These are phyloP conservation scores for Cryptotis parvus DNA, from an alignment of 2,113 vertebrate genomes.

Conservation along the genomic window DNA sequence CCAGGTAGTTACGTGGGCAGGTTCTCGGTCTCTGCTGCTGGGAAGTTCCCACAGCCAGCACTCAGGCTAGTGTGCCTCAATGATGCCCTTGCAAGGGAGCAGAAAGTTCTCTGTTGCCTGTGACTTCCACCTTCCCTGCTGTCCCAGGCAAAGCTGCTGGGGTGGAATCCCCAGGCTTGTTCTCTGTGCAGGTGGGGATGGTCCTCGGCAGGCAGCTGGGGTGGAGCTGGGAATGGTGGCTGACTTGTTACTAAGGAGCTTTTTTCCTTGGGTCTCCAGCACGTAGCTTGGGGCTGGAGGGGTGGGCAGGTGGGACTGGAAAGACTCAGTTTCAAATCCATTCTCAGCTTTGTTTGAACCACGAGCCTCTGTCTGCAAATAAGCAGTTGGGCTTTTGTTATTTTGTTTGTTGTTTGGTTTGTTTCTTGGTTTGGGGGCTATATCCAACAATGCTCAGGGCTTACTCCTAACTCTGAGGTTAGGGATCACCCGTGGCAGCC, in stretches of 20 bases:
- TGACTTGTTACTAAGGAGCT: background rate
- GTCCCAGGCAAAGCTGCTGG: background rate
- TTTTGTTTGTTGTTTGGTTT: too few relatives aligned
- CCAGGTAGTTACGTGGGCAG: background rate
- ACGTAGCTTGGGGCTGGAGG: background rate
- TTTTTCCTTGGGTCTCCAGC: background rate
- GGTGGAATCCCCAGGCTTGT: background rate
- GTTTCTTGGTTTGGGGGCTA: too few relatives aligned
- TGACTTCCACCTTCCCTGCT: background rate
- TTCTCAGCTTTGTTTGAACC: background rate
- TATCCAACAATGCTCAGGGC: too few relatives aligned
- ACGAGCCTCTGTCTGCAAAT: background rate
- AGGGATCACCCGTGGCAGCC: too few relatives aligned
- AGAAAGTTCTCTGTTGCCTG: background rate
- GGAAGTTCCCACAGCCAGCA: background rate
- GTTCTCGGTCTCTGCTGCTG: constrained; percentile 14
- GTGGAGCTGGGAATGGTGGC: background rate
- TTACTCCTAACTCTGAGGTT: too few relatives aligned
- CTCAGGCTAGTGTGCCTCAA: background rate
- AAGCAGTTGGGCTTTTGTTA: background rate
- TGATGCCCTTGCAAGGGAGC: background rate
- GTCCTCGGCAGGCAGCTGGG: background rate
- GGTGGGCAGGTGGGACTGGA: background rate
- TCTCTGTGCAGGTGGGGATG: background rate
- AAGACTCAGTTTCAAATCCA: background rate